Evolutionary conservation across 2,797 vertebrate genomes (phyloP), one percentile per base, ranked within the genome.

Genomic region (Microtus obscurus): DNA sequence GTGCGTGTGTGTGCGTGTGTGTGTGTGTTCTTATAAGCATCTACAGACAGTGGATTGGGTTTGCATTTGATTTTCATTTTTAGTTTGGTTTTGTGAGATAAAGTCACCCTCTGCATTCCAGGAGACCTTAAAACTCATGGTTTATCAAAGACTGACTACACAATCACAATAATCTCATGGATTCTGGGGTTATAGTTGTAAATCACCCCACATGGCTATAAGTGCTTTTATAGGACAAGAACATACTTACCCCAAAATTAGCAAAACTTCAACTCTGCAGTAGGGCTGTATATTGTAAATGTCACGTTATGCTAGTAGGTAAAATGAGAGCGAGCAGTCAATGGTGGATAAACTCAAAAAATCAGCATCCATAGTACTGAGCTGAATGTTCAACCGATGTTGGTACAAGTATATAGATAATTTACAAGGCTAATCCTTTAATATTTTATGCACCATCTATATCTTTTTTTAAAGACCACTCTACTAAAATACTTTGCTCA

Each of bases 231-330:
- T 53, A 79, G 48, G 37, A 88, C 2, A 78, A 89, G 31, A 81
- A 43, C 6, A 69, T 31, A 67, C 16, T 89, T 89, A 91, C 31
- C 59, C 23, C 82, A 65, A 90, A 90, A 6, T 91, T 95, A 93
- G 79, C n/a, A 48, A 91, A 95, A 89, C 71, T 40, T 69, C 6
- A 88, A 71, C 90, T 59, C 6, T 61, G 27, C n/a, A 94, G 2
- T 4, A 43, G 37, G 3, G 2, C 8, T 74, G 2, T 78, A 83
- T n/a, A 6, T 81, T 23, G n/a, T 56, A 67, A 94, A 5, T 40
- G 17, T 37, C 37, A 8, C 9, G 34, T 17, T 85, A 43, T 56
- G 16, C 45, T 40, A 65, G 29, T 9, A 82, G 74, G 87, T 48
- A 6, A 11, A 90, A 94, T 17, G 37, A 89, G 71, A 21, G 2